Base-by-base conservation (phyloP, 2,888 invertebrate species). In the Aphidoletes aphidimyza region DNA sequence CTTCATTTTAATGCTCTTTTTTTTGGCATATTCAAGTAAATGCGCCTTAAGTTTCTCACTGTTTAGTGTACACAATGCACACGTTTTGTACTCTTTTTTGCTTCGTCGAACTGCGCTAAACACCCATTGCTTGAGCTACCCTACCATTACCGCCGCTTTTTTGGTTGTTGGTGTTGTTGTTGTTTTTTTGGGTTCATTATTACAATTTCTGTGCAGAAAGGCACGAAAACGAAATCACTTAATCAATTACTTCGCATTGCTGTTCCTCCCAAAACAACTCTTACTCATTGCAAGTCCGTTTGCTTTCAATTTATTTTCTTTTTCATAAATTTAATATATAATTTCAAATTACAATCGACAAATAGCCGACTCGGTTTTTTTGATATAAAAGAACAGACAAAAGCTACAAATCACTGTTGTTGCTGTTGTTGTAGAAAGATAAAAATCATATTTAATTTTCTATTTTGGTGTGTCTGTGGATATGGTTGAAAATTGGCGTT, bases 181-280 rank as follows among this genome's bases (percentile, higher is more conserved):
- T 54, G 54, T 14, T 9, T 42, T 42, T 14, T n/a, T n/a, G n/a
- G n/a, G n/a, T n/a, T n/a, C n/a, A n/a, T n/a, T n/a, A n/a, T n/a
- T n/a, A n/a, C n/a, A n/a, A n/a, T n/a, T n/a, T n/a, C n/a, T 69
- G 34, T 69, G 69, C 26, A 69, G 34, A 30, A 69, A 69, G n/a
- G 69, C 69, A 30, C 69, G 34, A 30, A 69, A 69, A 69, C 34
- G 34, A 30, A 69, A 69, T 69, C 69, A 69, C 30, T 69, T 69
- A 69, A 69, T 69, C 69, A 69, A 69, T 69, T 54, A 54, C 54
- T 22, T 5, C 54, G 22, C 22, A 54, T 54, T 54, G 22, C n/a
- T 69, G 69, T 26, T 69, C 1, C 69, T 69, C 17, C 17, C 69
- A 54, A 22, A 69, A 26, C 14, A 1, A 30, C 69, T 69, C 34